phyloP scores from a whole-genome alignment of 2,888 invertebrate genomes.

The Harpagoxenus sublaevis region DNA sequence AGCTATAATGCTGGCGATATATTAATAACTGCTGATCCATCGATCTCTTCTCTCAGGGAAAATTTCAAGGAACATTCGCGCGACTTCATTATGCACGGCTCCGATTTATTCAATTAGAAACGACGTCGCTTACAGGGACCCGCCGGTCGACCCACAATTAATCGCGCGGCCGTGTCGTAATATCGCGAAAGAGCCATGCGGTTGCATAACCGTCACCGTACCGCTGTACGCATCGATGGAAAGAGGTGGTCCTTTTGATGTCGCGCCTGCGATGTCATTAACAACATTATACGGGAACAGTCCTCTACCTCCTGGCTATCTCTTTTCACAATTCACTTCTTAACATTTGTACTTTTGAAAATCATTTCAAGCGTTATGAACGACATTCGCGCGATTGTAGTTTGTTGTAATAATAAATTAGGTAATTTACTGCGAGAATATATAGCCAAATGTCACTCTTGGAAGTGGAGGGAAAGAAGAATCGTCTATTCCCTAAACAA shows the following conservation, averaged over 20 bases:
- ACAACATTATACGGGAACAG: constrained; percentile 67
- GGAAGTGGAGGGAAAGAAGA: background rate
- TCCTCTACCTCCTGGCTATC: constrained; percentile 23
- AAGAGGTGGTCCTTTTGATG: constrained; percentile 79
- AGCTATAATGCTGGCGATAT: background rate
- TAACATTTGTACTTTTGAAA: constrained; percentile 5
- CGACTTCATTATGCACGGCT: constrained; percentile 64
- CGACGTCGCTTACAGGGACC: constrained; percentile 42
- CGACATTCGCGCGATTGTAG: background rate
- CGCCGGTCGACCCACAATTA: constrained; percentile 72
- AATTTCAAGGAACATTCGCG: constrained; percentile 27
- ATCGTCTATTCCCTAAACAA: background rate
- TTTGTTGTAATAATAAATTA: background rate
- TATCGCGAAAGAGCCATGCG: constrained; percentile 76
- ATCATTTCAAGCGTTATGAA: background rate
- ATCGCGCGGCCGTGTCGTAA: constrained; percentile 76
- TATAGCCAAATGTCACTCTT: background rate
- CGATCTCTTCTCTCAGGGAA: constrained; percentile 5
- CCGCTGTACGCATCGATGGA: constrained; percentile 73
- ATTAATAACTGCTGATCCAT: constrained; percentile 25
- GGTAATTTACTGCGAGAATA: background rate
- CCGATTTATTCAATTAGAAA: constrained; percentile 64
- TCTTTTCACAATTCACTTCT: constrained; percentile 13
- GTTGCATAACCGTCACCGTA: constrained; percentile 76
- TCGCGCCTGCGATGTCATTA: constrained; percentile 76